Percentiles rank a stretch among this genome's conserved stretches.
phyloP scores from a whole-genome alignment of 2,888 invertebrate species.

The Drosophila paramelanica region DNA sequence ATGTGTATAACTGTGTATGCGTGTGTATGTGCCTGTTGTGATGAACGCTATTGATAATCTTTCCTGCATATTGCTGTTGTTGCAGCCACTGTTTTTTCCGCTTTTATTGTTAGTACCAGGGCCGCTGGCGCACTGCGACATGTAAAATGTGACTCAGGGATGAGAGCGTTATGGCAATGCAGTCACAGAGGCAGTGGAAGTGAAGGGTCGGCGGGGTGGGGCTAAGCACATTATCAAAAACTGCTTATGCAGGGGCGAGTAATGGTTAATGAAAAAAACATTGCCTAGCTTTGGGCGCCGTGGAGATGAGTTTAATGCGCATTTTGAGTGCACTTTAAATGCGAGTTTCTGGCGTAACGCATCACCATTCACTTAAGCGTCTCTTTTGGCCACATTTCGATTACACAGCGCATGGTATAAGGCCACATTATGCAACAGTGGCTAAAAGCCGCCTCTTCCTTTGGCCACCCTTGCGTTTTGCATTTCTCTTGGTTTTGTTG shows the following conservation, averaged over 20 bases:
- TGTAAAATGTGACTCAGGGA: conserved; percentile 25
- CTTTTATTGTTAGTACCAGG: conserved; percentile 42
- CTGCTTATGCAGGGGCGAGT: conserved; percentile 16
- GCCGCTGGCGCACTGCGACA: conserved; percentile 45
- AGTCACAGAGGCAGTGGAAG: not conserved
- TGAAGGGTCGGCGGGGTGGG: conserved; percentile 1
- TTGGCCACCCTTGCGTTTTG: conserved; percentile 13
- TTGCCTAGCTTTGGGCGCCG: conserved; percentile 18
- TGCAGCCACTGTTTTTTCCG: conserved; percentile 38
- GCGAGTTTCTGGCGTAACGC: conserved; percentile 1
- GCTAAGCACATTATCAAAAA: conserved; percentile 51
- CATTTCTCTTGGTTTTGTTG: conserved; percentile 18
- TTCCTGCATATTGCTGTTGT: conserved; percentile 33
- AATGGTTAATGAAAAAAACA: conserved; percentile 34
- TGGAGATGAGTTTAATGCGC: conserved; percentile 23
- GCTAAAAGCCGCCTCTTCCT: conserved; percentile 7
- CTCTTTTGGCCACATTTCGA: conserved; percentile 32
- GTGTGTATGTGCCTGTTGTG: conserved; percentile 26
- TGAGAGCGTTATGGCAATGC: conserved; percentile 27
- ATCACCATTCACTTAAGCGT: conserved; percentile 24
- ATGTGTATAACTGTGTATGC: not conserved
- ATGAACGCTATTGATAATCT: conserved; percentile 71
- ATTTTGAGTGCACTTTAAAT: conserved; percentile 20
- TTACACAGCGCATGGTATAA: conserved; percentile 27
- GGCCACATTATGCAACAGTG: conserved; percentile 17